Conservation (phyloP, 2,113 vertebrate species). For the Sylvietta virens region DNA sequence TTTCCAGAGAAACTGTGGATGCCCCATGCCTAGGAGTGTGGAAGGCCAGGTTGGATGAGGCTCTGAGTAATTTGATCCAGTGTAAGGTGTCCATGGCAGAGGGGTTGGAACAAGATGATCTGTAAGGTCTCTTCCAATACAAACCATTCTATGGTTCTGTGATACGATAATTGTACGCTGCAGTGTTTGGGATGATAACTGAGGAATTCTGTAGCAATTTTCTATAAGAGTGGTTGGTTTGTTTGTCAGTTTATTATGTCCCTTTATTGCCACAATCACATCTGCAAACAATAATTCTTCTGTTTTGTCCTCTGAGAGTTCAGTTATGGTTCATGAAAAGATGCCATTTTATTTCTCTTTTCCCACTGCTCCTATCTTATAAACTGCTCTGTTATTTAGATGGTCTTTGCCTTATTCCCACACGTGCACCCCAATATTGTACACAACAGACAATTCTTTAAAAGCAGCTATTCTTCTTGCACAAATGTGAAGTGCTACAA, state of each 20-base stretch:
- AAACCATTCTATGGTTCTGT: neutral
- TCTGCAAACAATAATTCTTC: constrained; percentile 50
- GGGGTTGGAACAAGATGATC: neutral
- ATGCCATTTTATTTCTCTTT: constrained; percentile 40
- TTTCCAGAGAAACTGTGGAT: neutral
- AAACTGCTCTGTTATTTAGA: neutral
- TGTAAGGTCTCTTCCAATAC: neutral
- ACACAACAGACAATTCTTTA: neutral
- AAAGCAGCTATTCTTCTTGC: neutral
- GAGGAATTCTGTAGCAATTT: constrained; percentile 4
- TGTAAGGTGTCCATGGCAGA: neutral
- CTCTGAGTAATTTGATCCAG: neutral
- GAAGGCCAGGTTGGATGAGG: neutral
- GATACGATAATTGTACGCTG: neutral
- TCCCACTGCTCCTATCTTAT: neutral
- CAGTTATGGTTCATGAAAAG: constrained; percentile 7
- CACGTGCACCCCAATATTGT: neutral
- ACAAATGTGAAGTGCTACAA: neutral
- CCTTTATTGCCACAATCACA: constrained; percentile 26
- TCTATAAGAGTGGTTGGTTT: neutral
- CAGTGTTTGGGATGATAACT: neutral
- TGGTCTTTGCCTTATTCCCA: neutral
- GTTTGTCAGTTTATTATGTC: constrained; percentile 2
- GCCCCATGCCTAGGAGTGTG: neutral
- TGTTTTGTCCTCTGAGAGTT: constrained; percentile 12